Evolutionary conservation across 2,113 vertebrate genomes (phyloP), one percentile per base, ranked within the genome.

Genomic region (Mus pahari): DNA sequence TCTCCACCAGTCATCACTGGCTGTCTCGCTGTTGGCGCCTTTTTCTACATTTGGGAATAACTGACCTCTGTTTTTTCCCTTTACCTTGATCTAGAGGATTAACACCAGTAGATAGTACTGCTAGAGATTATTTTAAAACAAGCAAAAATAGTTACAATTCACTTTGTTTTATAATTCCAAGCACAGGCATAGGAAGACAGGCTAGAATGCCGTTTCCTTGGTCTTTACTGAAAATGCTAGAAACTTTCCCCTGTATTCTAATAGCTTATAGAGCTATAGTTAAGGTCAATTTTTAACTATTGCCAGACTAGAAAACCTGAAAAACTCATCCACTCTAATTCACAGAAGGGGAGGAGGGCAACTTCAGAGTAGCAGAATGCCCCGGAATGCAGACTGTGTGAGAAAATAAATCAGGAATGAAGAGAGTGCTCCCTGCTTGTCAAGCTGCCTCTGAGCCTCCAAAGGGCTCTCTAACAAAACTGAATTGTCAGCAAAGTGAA

Each of bases 211-310:
- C 89, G 16, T 86, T 70, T 24, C 62, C 36, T 68, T 5, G 14
- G 16, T 70, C 2, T 90, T 75, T 82, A 17, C n/a, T 33, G 42
- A 39, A 95, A 94, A 36, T 20, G 11, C 26, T 78, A 62, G 20
- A 71, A 36, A 74, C 83, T 77, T 81, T 88, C 33, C 10, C 73
- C 84, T 75, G 60, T 24, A 48, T 82, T 55, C 70, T 86, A 48
- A 28, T 84, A 36, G 5, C 17, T 82, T 86, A 66, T 68, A 92
- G 22, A 81, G 64, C 33, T 87, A 4, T 64, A n/a, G 55, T 58
- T 84, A 50, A 91, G 64, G 13, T 60, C 20, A 87, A 83, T 10
- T 83, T 90, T 70, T 90, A 93, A 75, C 36, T 66, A 81, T 68
- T 36, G 24, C 1, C 74, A 84, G 86, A 66, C 10, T 83, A 33